phyloP scores from a whole-genome alignment of 2,113 vertebrate species.

The Eonycteris spelaea region DNA sequence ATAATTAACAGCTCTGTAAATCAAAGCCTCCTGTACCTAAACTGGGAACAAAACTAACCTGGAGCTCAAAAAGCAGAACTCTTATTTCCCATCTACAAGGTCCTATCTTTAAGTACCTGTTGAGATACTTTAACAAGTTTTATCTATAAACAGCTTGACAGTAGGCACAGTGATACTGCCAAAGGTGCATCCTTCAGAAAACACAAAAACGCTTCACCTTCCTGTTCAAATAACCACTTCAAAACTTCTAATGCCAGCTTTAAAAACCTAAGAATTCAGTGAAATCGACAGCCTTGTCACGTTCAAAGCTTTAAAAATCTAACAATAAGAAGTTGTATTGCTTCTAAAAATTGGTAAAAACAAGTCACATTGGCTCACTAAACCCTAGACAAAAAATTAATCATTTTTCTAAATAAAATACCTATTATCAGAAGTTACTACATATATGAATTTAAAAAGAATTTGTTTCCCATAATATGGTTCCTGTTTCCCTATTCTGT shows the following conservation, averaged over 20 bases:
- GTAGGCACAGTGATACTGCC: conserved; percentile 61
- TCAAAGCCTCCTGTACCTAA: conserved; percentile 71
- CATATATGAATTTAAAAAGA: background rate
- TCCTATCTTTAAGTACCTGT: conserved; percentile 72
- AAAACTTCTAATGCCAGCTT: conserved; percentile 26
- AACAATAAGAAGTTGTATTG: background rate
- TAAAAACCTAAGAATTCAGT: conserved; percentile 9
- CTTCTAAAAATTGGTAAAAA: conserved; percentile 44
- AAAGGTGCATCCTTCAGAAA: conserved; percentile 73
- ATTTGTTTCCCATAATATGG: conserved; percentile 13
- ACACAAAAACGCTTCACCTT: background rate
- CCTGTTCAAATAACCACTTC: background rate
- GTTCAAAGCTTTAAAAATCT: conserved; percentile 36
- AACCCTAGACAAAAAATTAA: background rate
- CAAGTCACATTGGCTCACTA: conserved; percentile 8
- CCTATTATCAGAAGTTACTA: background rate
- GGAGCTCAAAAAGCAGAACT: conserved; percentile 76
- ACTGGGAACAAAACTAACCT: conserved; percentile 71
- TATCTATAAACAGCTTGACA: conserved; percentile 77
- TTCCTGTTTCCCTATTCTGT: background rate
- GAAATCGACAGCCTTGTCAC: background rate
- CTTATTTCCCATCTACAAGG: conserved; percentile 74
- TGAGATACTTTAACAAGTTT: conserved; percentile 79
- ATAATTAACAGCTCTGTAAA: conserved; percentile 72
- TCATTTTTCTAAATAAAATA: conserved; percentile 32